Conservation (phyloP, 2,888 invertebrate genomes). For the Urechis unicinctus region DNA sequence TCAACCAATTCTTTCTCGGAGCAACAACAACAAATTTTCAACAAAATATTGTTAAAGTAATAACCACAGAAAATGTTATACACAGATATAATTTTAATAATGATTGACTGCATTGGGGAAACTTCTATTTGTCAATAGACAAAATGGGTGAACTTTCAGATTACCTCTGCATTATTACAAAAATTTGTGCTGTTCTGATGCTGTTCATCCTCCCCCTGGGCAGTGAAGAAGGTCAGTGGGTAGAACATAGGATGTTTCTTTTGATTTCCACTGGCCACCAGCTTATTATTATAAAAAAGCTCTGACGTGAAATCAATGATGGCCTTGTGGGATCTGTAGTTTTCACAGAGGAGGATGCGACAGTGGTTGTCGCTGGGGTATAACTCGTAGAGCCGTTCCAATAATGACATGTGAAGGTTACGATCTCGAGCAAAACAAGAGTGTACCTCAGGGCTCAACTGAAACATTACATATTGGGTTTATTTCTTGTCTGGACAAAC, state of each 20-base stretch:
- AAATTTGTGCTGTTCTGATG: conserved; percentile 68
- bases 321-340: conserved; percentile 75
- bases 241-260: conserved; percentile 34
- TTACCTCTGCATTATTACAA: conserved; percentile 72
- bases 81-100: background rate
- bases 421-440: conserved; percentile 57
- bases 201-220: conserved; percentile 72
- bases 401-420: conserved; percentile 59
- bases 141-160: background rate
- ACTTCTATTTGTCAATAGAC: background rate
- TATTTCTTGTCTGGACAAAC: too few relatives aligned
- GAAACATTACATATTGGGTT: too few relatives aligned
- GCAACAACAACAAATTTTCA: background rate
- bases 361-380: conserved; percentile 69
- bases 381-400: conserved; percentile 71
- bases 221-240: conserved; percentile 74
- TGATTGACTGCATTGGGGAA: too few relatives aligned
- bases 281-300: conserved; percentile 64
- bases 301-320: conserved; percentile 77
- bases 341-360: conserved; percentile 73
- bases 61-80: background rate
- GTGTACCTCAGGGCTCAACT: conserved; percentile 73
- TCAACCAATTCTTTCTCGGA: background rate
- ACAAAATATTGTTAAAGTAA: background rate
- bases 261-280: conserved; percentile 65